Percentiles rank a stretch among this genome's conserved stretches.
Evolutionary conservation across 2,113 vertebrate species (phyloP).

Genomic region (Glareola pratincola): DNA sequence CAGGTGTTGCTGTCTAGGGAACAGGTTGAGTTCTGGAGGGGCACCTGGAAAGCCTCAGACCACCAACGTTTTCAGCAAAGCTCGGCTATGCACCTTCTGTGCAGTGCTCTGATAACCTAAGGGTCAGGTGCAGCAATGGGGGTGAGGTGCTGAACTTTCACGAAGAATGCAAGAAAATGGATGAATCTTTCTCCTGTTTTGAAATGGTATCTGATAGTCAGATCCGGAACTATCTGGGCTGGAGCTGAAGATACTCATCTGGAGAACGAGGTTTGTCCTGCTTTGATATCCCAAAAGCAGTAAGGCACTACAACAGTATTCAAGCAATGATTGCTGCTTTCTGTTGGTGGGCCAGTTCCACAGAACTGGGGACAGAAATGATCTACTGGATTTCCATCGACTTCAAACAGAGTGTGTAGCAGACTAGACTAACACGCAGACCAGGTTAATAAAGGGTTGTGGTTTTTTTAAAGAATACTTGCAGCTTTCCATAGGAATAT

Average conservation of each 20-base stretch:
- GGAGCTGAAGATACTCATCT: not conserved
- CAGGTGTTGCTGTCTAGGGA: slow-evolving; percentile 46
- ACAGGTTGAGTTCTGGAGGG: not conserved
- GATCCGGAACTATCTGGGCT: not conserved
- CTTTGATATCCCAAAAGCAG: not conserved
- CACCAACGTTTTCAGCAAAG: not conserved
- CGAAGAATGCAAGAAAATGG: not conserved
- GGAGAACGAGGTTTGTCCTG: not conserved
- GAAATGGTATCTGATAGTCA: not conserved
- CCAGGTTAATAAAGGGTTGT: not conserved
- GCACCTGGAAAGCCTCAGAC: slow-evolving; percentile 41
- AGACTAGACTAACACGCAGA: not conserved
- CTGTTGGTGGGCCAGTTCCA: not conserved
- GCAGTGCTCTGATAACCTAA: not conserved
- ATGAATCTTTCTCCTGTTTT: not conserved
- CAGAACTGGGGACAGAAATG: not conserved
- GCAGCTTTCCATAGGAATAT: not conserved
- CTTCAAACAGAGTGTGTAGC: not conserved
- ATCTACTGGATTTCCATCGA: not conserved
- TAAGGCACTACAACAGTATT: not conserved
- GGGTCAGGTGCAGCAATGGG: not conserved
- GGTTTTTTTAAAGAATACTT: not conserved
- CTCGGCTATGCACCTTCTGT: not conserved
- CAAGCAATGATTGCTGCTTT: not conserved
- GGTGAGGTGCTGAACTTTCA: not conserved